Percentiles rank a stretch among this genome's conserved stretches.
phyloP scores from a whole-genome alignment of 2,113 vertebrate genomes.

The Chloropsis cyanopogon region DNA sequence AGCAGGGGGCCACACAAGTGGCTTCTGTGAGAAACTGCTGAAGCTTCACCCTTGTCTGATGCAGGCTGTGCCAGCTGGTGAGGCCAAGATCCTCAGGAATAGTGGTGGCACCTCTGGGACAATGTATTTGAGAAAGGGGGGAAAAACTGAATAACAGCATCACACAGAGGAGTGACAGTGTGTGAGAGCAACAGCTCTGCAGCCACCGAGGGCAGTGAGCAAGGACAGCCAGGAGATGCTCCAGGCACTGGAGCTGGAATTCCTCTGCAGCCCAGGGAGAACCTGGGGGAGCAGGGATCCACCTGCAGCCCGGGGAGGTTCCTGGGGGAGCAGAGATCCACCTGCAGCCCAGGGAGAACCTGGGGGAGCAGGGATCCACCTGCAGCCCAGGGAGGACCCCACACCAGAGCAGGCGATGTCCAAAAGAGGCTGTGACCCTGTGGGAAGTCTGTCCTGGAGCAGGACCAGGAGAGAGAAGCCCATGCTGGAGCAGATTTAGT shows the following conservation, averaged over 20 bases:
- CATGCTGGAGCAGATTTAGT: not conserved
- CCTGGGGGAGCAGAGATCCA: not conserved
- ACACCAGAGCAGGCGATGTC: not conserved
- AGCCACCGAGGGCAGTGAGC: not conserved
- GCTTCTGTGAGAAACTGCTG: not conserved
- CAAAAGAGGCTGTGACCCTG: not conserved
- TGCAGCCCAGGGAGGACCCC: not conserved
- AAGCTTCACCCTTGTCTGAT: not conserved
- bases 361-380: not conserved
- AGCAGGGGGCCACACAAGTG: not conserved
- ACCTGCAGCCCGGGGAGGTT: not conserved
- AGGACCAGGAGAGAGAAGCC: not conserved
- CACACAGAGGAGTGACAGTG: not conserved
- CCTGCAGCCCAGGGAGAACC: not conserved
- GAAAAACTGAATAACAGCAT: not conserved
- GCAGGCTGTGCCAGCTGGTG: not conserved
- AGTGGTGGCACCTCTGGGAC: not conserved
- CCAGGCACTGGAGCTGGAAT: not conserved
- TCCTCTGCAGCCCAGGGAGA: not conserved
- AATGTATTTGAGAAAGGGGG: fast-evolving
- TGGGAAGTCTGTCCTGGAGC: not conserved
- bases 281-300: not conserved
- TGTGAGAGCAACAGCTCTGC: not conserved
- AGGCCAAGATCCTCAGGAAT: not conserved
- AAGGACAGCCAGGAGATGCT: not conserved